Conservation (phyloP, 2,797 vertebrate species). For the Melanotaenia trifasciata region DNA sequence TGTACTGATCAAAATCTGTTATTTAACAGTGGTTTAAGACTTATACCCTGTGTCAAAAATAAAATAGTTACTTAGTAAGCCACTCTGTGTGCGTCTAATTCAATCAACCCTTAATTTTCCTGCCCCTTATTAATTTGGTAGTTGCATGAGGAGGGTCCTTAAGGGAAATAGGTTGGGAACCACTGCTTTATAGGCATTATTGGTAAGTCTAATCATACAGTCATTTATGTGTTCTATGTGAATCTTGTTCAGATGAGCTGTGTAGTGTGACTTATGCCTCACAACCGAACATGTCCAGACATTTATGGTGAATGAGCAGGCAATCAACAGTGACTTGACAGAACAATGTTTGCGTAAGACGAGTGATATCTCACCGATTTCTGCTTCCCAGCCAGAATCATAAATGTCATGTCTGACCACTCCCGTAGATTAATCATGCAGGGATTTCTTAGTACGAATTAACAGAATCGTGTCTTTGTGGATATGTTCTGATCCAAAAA, state of each 20-base stretch:
- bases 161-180: background rate
- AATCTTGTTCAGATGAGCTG: background rate
- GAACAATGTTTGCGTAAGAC: slow-evolving; percentile 36
- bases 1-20: no score
- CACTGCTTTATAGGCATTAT: background rate
- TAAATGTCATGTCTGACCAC: background rate
- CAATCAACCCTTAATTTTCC: no score
- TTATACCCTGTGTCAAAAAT: no score
- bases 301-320: slow-evolving; percentile 48
- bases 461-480: background rate
- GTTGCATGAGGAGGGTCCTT: no score
- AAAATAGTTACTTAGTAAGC: no score
- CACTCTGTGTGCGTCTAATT: no score
- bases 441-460: background rate
- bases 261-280: slow-evolving; percentile 3
- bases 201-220: background rate
- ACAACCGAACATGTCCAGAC: slow-evolving; percentile 14
- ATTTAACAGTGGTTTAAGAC: no score
- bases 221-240: background rate
- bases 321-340: slow-evolving; percentile 40
- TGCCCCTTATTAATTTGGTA: no score
- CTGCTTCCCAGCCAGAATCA: slow-evolving; percentile 2
- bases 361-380: slow-evolving; percentile 7
- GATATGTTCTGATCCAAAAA: background rate
- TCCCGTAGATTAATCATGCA: background rate